A percentile compares a stretch with the other conserved stretches of the same genome.
These are phyloP conservation scores for Pseudococcus viburni DNA, from an alignment of 2,888 invertebrate genomes.

Conservation along the genomic window DNA sequence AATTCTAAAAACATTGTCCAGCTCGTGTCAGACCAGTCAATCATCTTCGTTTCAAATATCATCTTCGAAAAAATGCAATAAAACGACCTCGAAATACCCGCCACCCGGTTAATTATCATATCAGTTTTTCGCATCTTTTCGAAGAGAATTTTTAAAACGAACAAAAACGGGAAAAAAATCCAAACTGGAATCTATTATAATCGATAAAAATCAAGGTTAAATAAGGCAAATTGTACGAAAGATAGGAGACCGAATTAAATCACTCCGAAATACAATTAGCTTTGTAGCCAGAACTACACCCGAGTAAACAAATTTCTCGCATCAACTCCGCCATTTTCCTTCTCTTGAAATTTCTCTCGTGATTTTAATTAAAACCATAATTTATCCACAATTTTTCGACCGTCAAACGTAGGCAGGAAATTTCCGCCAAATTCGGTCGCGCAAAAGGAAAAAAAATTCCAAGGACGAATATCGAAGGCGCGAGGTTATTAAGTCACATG, in stretches of 20 bases:
- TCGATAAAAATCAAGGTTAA: constrained; percentile 22
- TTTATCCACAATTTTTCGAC: background rate
- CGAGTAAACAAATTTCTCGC: constrained; percentile 21
- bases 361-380: constrained; percentile 22
- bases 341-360: background rate
- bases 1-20: no score
- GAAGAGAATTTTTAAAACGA: background rate
- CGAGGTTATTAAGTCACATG: constrained; percentile 32
- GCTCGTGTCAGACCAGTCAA: background rate
- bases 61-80: background rate
- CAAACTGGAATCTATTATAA: background rate
- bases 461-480: constrained; percentile 3
- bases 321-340: background rate
- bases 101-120: background rate
- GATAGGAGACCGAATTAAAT: constrained; percentile 3
- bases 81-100: background rate
- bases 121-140: background rate
- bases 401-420: background rate
- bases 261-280: background rate
- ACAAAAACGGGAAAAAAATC: background rate
- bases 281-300: background rate
- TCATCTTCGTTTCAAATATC: background rate
- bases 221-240: background rate
- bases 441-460: background rate
- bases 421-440: background rate